A percentile compares a stretch with the other conserved stretches of the same genome.
These are phyloP conservation scores for Eospalax fontanierii DNA, from an alignment of 2,797 vertebrate species.

Conservation along the genomic window DNA sequence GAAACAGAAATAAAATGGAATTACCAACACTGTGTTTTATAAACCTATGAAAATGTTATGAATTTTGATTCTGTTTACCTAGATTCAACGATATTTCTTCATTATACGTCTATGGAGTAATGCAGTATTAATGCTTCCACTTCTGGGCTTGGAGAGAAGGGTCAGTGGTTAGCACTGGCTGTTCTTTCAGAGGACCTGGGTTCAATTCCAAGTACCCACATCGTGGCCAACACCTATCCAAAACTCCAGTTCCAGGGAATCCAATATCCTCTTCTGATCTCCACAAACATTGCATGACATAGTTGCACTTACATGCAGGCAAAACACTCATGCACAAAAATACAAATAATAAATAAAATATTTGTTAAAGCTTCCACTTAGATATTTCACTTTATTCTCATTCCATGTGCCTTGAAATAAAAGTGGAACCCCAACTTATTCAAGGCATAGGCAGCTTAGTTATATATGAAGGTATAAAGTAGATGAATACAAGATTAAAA, in stretches of 20 bases:
- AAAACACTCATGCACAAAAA: no score
- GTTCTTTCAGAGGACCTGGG: no score
- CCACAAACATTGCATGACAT: no score
- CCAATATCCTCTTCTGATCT: no score
- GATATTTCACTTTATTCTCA: neutral
- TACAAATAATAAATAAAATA: neutral
- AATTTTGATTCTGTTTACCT: neutral
- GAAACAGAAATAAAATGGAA: neutral
- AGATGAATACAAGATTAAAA: conserved; percentile 9
- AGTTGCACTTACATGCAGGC: no score
- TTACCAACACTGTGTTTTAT: neutral
- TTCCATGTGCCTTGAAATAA: neutral
- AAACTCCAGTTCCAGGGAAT: no score
- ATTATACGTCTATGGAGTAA: neutral
- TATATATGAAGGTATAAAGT: neutral
- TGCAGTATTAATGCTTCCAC: neutral
- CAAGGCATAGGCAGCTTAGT: neutral
- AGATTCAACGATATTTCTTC: neutral
- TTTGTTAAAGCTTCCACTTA: neutral
- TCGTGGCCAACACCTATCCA: no score
- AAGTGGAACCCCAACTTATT: neutral
- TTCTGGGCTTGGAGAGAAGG: no score
- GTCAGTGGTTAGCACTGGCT: no score
- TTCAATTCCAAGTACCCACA: no score
- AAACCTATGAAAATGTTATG: neutral